Conservation (phyloP, 2,888 invertebrate genomes). For the Callyntrura guangdongensis region DNA sequence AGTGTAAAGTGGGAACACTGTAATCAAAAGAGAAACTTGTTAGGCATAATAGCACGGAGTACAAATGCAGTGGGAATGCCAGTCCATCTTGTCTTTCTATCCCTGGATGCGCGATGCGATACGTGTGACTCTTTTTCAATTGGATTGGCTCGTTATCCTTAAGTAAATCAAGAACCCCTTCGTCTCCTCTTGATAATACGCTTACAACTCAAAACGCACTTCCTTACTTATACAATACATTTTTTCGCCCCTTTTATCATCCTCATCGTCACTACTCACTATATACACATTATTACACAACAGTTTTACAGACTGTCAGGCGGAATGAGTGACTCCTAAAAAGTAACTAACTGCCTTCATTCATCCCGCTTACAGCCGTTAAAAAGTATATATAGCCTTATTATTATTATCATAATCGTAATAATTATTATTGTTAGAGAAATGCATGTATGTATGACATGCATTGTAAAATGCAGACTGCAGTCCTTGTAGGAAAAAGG, state of each 20-base stretch:
- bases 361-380: slow-evolving; percentile 42
- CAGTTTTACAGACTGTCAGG: slow-evolving; percentile 49
- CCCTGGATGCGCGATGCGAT: background rate
- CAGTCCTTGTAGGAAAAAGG: background rate
- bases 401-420: slow-evolving; percentile 56
- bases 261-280: slow-evolving; percentile 30
- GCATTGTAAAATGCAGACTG: background rate
- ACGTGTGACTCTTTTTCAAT: slow-evolving; percentile 70
- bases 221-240: slow-evolving; percentile 51
- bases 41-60: background rate
- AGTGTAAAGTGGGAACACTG: slow-evolving; percentile 30
- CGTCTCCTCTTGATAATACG: slow-evolving; percentile 33
- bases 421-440: slow-evolving; percentile 66
- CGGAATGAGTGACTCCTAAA: slow-evolving; percentile 50
- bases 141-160: slow-evolving; percentile 76
- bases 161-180: slow-evolving; percentile 72
- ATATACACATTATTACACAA: slow-evolving; percentile 7
- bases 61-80: slow-evolving; percentile 35
- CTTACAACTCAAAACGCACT: slow-evolving; percentile 28
- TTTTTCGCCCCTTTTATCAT: slow-evolving; percentile 55
- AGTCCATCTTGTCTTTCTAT: slow-evolving; percentile 22
- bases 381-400: slow-evolving; percentile 55
- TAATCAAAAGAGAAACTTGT: slow-evolving; percentile 60
- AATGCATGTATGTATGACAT: slow-evolving; percentile 7
- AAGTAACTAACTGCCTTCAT: slow-evolving; percentile 51